Evolutionary conservation across 2,888 invertebrate genomes (phyloP).

Genomic region (Volucella inanis): DNA sequence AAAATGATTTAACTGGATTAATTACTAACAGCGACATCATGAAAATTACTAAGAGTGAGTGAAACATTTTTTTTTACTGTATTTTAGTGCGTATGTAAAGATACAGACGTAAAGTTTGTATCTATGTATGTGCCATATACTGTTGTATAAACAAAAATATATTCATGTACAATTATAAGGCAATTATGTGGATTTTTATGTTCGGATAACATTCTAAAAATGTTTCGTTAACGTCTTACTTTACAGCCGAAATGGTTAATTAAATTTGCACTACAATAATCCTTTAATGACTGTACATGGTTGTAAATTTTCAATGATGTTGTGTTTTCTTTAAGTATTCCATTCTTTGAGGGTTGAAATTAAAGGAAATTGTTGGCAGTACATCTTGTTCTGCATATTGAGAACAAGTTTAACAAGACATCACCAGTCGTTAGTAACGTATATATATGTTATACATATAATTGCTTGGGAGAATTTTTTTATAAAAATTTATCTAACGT

Average conservation of each 20-base stretch:
- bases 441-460: too few species aligned
- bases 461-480: too few species aligned
- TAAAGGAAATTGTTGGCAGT: not conserved
- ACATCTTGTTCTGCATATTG: too few species aligned
- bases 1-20: slow-evolving; percentile 39
- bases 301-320: not conserved
- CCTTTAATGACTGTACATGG: slow-evolving; percentile 32
- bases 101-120: too few species aligned
- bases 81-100: too few species aligned
- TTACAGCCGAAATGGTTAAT: slow-evolving; percentile 43
- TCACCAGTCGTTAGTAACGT: too few species aligned
- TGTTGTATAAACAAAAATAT: too few species aligned
- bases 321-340: not conserved
- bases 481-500: too few species aligned
- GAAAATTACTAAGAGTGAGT: not conserved
- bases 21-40: slow-evolving; percentile 17
- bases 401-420: too few species aligned
- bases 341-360: not conserved
- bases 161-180: not conserved
- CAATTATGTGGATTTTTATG: slow-evolving; percentile 28
- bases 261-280: slow-evolving; percentile 54
- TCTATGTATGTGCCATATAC: too few species aligned
- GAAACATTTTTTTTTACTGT: not conserved
- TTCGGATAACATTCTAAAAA: not conserved
- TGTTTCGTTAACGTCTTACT: slow-evolving; percentile 15